Evolutionary conservation across 2,888 invertebrate genomes (phyloP).

Genomic region (Macrosoma leucophasiata): DNA sequence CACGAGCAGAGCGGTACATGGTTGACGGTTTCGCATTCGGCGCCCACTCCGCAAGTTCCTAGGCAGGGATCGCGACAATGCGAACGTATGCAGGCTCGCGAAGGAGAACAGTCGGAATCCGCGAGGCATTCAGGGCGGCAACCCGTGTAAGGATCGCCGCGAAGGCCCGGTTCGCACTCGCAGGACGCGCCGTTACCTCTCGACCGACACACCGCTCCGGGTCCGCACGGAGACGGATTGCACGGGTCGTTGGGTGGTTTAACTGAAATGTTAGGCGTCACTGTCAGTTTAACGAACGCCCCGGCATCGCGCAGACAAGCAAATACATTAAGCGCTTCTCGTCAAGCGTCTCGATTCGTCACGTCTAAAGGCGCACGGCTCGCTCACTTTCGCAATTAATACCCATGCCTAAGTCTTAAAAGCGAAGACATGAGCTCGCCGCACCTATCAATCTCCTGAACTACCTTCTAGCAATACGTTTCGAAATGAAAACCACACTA

Average conservation of each 20-base stretch:
- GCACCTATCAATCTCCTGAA: slow-evolving; percentile 14
- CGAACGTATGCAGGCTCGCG: slow-evolving; percentile 87
- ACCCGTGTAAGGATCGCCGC: slow-evolving; percentile 84
- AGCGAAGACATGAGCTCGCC: slow-evolving; percentile 54
- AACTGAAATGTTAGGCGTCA: slow-evolving; percentile 38
- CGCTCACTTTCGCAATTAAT: slow-evolving; percentile 63
- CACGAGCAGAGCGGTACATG: slow-evolving; percentile 83
- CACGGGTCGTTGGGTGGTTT: slow-evolving; percentile 81
- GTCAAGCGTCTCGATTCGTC: slow-evolving; percentile 25
- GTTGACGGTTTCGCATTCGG: slow-evolving; percentile 84
- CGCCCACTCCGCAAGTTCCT: slow-evolving; percentile 88
- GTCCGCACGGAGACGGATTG: slow-evolving; percentile 88
- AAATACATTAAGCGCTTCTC: slow-evolving; percentile 45
- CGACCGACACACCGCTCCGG: slow-evolving; percentile 87
- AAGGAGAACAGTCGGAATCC: slow-evolving; percentile 90
- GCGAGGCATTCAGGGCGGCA: slow-evolving; percentile 91
- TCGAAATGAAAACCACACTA: slow-evolving; percentile 13
- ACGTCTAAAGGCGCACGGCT: slow-evolving; percentile 31
- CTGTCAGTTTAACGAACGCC: no score
- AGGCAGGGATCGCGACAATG: slow-evolving; percentile 90
- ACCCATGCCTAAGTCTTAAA: slow-evolving; percentile 75
- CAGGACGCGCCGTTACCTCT: slow-evolving; percentile 83
- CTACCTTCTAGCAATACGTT: slow-evolving; percentile 23
- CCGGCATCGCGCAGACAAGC: no score
- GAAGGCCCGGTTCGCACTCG: slow-evolving; percentile 81